Evolutionary conservation across 2,888 invertebrate genomes (phyloP).

Genomic region (Drosophila mettleri): DNA sequence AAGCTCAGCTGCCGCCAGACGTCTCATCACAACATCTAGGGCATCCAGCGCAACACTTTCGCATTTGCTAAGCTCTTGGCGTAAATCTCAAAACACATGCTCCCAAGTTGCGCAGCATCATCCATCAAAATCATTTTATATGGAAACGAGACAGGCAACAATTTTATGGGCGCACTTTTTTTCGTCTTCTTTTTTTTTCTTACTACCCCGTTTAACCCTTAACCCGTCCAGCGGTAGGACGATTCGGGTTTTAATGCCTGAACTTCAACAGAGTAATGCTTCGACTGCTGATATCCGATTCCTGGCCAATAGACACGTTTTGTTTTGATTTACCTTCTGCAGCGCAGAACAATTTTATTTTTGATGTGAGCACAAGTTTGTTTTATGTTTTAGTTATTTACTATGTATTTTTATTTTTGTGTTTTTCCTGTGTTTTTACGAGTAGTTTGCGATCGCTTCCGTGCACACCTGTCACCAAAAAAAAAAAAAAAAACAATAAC

Average conservation of each 20-base stretch:
- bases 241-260: slow-evolving; percentile 57
- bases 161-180: slow-evolving; percentile 64
- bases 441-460: slow-evolving; percentile 24
- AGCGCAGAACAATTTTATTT: slow-evolving; percentile 42
- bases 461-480: slow-evolving; percentile 37
- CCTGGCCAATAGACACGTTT: slow-evolving; percentile 36
- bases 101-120: slow-evolving; percentile 78
- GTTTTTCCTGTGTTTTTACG: slow-evolving; percentile 59
- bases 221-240: slow-evolving; percentile 10
- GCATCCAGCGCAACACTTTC: slow-evolving; percentile 26
- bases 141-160: slow-evolving; percentile 73
- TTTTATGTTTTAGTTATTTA: slow-evolving; percentile 52
- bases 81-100: slow-evolving; percentile 74
- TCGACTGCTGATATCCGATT: slow-evolving; percentile 31
- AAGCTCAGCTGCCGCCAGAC: slow-evolving; percentile 41
- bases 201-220: slow-evolving; percentile 57
- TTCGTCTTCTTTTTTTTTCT: too few relatives aligned
- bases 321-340: slow-evolving; percentile 51
- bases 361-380: slow-evolving; percentile 55
- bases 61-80: slow-evolving; percentile 59
- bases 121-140: slow-evolving; percentile 80
- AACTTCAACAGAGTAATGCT: slow-evolving; percentile 62
- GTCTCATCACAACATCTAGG: slow-evolving; percentile 27
- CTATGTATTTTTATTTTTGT: slow-evolving; percentile 8
- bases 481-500: neutral